phyloP scores from a whole-genome alignment of 2,888 invertebrate species.

The Cyaniris semiargus region DNA sequence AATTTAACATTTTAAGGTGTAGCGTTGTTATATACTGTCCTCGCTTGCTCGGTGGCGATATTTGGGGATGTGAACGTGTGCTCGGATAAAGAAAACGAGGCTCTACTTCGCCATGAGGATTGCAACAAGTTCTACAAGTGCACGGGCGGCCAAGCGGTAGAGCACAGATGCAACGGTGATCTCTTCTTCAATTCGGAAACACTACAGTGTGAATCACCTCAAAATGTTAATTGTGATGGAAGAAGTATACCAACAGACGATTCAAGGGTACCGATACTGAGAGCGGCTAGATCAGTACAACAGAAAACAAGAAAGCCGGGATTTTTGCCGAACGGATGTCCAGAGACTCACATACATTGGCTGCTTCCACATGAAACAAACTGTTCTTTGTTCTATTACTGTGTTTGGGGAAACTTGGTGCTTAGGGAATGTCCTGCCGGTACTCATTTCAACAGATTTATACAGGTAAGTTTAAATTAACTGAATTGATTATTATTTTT shows the following conservation, averaged over 20 bases:
- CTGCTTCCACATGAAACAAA: constrained; percentile 57
- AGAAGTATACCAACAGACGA: constrained; percentile 34
- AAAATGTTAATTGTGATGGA: constrained; percentile 77
- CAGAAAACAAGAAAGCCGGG: constrained; percentile 37
- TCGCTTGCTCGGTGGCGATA: constrained; percentile 45
- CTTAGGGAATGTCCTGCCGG: constrained; percentile 48
- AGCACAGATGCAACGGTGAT: constrained; percentile 75
- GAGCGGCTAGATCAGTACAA: not conserved
- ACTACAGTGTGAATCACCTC: constrained; percentile 76
- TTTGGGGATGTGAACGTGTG: constrained; percentile 51
- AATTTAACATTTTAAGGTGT: constrained; percentile 36
- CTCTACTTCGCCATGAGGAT: constrained; percentile 75
- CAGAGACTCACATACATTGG: constrained; percentile 60
- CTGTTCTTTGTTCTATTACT: constrained; percentile 64
- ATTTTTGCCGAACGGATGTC: constrained; percentile 63
- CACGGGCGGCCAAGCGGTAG: constrained; percentile 77
- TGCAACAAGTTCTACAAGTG: constrained; percentile 80
- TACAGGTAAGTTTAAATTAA: constrained; percentile 51
- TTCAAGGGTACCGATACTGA: not conserved
- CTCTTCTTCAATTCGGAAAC: constrained; percentile 73
- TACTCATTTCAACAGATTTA: constrained; percentile 55
- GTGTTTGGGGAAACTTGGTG: constrained; percentile 59
- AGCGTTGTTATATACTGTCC: constrained; percentile 36
- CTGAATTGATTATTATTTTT: not conserved
- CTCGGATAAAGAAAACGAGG: constrained; percentile 56